Percentiles rank a stretch among this genome's conserved stretches.
phyloP scores from a whole-genome alignment of 2,888 invertebrate genomes.

The Sympetrum striolatum region DNA sequence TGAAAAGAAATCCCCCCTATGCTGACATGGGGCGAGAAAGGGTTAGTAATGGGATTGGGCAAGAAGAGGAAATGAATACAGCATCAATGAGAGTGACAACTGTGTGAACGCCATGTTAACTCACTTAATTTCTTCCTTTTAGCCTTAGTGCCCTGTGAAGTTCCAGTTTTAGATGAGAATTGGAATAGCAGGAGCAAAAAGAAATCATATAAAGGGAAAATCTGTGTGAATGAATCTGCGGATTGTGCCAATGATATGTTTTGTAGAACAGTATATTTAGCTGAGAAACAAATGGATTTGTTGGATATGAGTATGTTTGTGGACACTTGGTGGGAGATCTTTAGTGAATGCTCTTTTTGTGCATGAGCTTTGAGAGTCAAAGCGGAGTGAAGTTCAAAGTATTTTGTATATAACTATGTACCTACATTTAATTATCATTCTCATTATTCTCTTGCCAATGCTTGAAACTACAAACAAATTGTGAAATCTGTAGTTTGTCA shows the following conservation, averaged over 20 bases:
- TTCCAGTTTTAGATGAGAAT: slow-evolving; percentile 3
- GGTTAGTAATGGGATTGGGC: slow-evolving; percentile 47
- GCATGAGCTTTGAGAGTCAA: slow-evolving; percentile 39
- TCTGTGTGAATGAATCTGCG: slow-evolving; percentile 5
- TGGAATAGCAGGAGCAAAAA: neutral
- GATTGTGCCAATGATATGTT: slow-evolving; percentile 14
- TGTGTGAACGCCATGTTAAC: slow-evolving; percentile 52
- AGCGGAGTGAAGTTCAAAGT: slow-evolving; percentile 38
- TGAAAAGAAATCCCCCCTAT: neutral
- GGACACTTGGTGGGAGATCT: slow-evolving; percentile 27
- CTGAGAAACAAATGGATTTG: neutral
- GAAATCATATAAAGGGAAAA: slow-evolving; percentile 3
- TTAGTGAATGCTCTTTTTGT: slow-evolving; percentile 29
- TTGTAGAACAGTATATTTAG: slow-evolving; percentile 26
- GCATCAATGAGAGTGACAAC: slow-evolving; percentile 56
- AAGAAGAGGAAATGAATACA: slow-evolving; percentile 55
- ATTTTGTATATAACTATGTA: slow-evolving; percentile 44
- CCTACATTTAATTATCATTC: slow-evolving; percentile 37
- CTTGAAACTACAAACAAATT: slow-evolving; percentile 12
- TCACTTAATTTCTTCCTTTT: slow-evolving; percentile 28
- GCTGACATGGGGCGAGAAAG: slow-evolving; percentile 44
- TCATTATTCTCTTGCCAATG: slow-evolving; percentile 29
- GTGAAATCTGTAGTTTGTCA: slow-evolving; percentile 27
- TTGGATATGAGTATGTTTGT: slow-evolving; percentile 13
- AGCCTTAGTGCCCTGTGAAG: slow-evolving; percentile 22